These are phyloP conservation scores for Tridacna gigas DNA, from an alignment of 2,888 invertebrate species.

Conservation along the genomic window DNA sequence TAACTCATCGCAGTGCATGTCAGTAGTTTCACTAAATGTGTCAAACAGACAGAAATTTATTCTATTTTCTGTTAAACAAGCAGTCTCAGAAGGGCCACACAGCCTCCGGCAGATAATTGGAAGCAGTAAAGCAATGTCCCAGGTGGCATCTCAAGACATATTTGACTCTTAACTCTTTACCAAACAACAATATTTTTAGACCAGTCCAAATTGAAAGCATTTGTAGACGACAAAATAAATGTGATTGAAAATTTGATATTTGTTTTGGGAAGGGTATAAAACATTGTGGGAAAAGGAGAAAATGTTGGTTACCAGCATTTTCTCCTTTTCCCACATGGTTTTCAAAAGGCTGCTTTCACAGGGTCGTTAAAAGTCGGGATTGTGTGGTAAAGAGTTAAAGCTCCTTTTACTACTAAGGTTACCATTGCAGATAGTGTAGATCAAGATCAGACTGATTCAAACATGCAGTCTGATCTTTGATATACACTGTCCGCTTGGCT, in stretches of 20 bases:
- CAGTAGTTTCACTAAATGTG: conserved; percentile 3
- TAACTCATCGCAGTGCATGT: conserved; percentile 4
- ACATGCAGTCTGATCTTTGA: no score
- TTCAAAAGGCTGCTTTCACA: no score
- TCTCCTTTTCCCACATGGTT: conserved; percentile 1
- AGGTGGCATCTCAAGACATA: neutral
- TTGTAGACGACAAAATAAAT: no score
- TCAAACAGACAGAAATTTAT: conserved; percentile 20
- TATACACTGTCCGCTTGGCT: no score
- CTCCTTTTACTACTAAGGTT: no score
- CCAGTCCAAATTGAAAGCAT: conserved; percentile 6
- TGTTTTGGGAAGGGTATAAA: no score
- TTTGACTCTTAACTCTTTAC: neutral
- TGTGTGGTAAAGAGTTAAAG: no score
- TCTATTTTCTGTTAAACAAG: neutral
- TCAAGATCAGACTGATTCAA: no score
- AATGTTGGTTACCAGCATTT: neutral
- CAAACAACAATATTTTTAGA: no score
- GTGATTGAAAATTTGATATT: no score
- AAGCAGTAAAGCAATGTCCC: conserved; percentile 17
- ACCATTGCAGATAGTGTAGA: no score
- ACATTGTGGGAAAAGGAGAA: conserved; percentile 7
- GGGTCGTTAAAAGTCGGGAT: no score
- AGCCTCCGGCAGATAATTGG: conserved; percentile 17
- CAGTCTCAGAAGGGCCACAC: neutral